phyloP scores from a whole-genome alignment of 2,113 vertebrate genomes.

The Athene noctua region DNA sequence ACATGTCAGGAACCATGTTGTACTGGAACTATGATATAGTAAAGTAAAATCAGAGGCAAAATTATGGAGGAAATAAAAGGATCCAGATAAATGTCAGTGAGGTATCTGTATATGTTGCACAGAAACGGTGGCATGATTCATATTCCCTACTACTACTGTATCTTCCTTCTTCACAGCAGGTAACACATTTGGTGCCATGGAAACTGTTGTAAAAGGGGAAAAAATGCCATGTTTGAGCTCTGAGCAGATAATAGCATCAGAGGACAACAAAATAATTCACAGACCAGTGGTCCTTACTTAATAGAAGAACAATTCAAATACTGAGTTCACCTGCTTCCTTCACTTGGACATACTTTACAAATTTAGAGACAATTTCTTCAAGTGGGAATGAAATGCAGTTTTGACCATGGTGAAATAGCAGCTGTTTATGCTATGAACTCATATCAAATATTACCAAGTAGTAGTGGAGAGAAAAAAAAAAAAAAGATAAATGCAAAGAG shows the following conservation, averaged over 20 bases:
- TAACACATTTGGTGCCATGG: conserved; percentile 80
- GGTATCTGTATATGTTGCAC: conserved; percentile 83
- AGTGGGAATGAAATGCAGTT: neutral
- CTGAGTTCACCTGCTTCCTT: neutral
- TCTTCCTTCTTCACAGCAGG: conserved; percentile 80
- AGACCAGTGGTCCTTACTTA: neutral
- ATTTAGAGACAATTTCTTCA: neutral
- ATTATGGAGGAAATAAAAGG: neutral
- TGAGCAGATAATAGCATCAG: neutral
- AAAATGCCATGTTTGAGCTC: neutral
- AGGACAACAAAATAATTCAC: neutral
- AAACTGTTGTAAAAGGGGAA: conserved; percentile 69
- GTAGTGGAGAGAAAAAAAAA: neutral
- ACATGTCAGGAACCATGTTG: neutral
- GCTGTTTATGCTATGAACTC: neutral
- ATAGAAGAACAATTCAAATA: neutral
- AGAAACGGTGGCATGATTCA: conserved; percentile 82
- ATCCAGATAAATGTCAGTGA: neutral
- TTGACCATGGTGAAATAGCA: neutral
- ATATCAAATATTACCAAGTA: neutral
- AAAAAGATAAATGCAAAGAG: neutral
- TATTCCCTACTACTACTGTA: conserved; percentile 78
- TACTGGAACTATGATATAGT: neutral
- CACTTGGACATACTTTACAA: neutral
- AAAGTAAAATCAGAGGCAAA: neutral